Base-by-base conservation (phyloP, 1,140 invertebrate genomes). In the Odontomachus brunneus region DNA sequence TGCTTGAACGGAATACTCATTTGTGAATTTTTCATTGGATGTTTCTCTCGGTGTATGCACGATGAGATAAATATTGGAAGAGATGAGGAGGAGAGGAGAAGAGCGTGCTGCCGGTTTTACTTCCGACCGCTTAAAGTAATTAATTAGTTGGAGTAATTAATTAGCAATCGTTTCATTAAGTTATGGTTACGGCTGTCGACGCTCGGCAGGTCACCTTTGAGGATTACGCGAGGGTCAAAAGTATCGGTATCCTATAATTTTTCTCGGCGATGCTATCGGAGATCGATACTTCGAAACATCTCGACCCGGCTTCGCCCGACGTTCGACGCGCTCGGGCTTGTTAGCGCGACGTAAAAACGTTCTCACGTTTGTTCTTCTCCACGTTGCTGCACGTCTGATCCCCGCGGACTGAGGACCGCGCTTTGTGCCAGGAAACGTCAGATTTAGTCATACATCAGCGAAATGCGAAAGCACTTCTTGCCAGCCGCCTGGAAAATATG, bases 361-460 rank as follows among this genome's bases (percentile, higher is more conserved):
- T 80, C 38, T 69, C 69, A 69, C 29, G 17, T 69, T 78, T 57
- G 63, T 55, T 59, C 33, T 78, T 55, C 29, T 24, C 65, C 65
- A 22, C 5, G 22, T 26, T 44, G 67, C 17, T 38, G 29, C 7
- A n/a, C 53, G 15, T 55, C 69, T 71, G 38, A 74, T 82, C 57
- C 44, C n/a, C 26, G 9, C 67, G 44, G 67, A 62, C 60, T 53
- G 69, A 60, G 24, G 38, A 51, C 29, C 57, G 44, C 44, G 57
- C 78, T 74, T 82, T 24, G 59, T 24, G 55, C 57, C 33, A 82
- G 19, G 48, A 53, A 60, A 60, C 15, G 26, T 74, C 69, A 63
- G 78, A 74, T 74, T 72, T 82, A 62, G 71, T 73, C 78, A 51
- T 74, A 73, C 78, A 74, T 73, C 69, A 82, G 69, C 51, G 24